Base-by-base conservation (phyloP, 2,888 invertebrate genomes). In the Meta bourneti region DNA sequence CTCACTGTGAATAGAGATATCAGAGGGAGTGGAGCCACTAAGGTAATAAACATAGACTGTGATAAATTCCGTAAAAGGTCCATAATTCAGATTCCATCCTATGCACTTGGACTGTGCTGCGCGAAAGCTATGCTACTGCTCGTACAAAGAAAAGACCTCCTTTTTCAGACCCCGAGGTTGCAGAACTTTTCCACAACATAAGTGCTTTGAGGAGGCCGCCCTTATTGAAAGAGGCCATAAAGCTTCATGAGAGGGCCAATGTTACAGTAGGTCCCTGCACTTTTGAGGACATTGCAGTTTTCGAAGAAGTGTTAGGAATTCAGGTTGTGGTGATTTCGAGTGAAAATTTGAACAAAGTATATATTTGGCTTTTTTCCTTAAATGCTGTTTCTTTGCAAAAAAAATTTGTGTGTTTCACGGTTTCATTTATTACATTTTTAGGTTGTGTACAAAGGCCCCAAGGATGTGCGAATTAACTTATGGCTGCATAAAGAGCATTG, bases 281-380 rank as follows among this genome's bases (percentile, higher is more conserved):
- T 4, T 77, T 61, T 11, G 13, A 20, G 13, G 89, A 89, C 69
- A 81, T 89, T 11, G 51, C 34, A 7, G 52, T 16, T 0, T 89
- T 82, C 52, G 78, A 81, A 69, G 48, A 20, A 0, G 20, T 61
- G 11, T 16, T 88, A 7, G 19, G 49, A 34, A n/a, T 88, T 7
- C 88, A 88, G 54, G n/a, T 87, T n/a, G 13, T 82, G 4, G 81
- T 89, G 1, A 48, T 89, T 16, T 69, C 82, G 8, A 16, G 69
- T 8, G 74, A 69, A 51, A 70, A 51, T 51, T 51, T 77, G 13
- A 89, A 82, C 9, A 61, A 77, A 16, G 75, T 77, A 89, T 9
- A 34, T 16, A n/a, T 54, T 61, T n/a, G n/a, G n/a, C n/a, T 61
- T 61, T 13, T 61, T 6, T 11, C 61, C 1, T 61, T 49, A 49